Conservation (phyloP, 2,113 vertebrate species). For the Heptranchias perlo region DNA sequence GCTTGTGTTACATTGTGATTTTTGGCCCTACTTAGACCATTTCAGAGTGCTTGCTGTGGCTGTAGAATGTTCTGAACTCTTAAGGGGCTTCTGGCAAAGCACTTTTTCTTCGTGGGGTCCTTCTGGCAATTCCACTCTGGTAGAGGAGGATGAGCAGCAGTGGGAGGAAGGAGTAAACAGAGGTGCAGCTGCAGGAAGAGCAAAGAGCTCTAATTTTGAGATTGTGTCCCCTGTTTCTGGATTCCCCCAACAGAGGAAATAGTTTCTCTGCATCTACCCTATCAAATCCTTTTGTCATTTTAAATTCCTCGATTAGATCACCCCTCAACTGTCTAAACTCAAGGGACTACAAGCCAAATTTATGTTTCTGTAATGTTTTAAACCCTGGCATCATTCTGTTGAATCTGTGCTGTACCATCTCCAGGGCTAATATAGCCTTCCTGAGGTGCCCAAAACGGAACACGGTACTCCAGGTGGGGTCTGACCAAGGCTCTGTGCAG, state of each 20-base stretch:
- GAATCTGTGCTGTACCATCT: not conserved
- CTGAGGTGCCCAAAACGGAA: too few species aligned
- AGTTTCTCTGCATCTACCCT: too few species aligned
- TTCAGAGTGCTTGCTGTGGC: too few species aligned
- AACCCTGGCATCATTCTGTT: not conserved
- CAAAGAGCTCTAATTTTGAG: not conserved
- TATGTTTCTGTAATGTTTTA: not conserved
- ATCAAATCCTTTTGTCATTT: not conserved
- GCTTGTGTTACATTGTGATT: too few species aligned
- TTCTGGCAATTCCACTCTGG: not conserved
- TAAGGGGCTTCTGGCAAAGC: too few species aligned
- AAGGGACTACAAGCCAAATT: not conserved
- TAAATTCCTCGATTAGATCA: not conserved
- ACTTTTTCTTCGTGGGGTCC: too few species aligned
- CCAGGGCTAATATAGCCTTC: too few species aligned
- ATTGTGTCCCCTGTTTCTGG: not conserved
- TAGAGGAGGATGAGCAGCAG: not conserved
- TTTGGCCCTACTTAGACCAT: too few species aligned
- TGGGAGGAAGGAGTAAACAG: not conserved
- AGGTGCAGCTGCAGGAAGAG: not conserved
- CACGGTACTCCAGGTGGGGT: too few species aligned
- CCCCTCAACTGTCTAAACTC: not conserved
- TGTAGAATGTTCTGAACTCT: too few species aligned
- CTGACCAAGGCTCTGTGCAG: too few species aligned
- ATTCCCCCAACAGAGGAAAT: too few species aligned